Percentiles rank a stretch among this genome's conserved stretches.
Conservation (phyloP, 92 coral and sea anemone genomes). For the Porites lobata region DNA sequence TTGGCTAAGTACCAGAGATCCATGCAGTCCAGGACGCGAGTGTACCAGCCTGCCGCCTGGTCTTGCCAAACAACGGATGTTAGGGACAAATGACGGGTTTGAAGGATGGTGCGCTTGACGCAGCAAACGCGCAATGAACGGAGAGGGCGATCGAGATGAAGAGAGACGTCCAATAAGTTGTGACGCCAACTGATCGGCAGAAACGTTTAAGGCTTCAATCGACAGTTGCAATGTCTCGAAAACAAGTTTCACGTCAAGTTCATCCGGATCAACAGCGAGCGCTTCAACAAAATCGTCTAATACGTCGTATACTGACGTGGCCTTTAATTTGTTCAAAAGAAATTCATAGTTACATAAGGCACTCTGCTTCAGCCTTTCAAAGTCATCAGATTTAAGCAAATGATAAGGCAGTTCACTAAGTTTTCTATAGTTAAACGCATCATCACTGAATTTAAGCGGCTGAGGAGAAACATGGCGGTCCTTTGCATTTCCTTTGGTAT, state of each 20-base stretch:
- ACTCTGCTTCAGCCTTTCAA: constrained; percentile 82
- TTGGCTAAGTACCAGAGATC: constrained; percentile 72
- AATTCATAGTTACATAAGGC: constrained; percentile 93
- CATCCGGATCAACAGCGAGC: constrained; percentile 76
- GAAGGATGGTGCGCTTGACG: constrained; percentile 97
- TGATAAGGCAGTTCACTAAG: constrained; percentile 84
- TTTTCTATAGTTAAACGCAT: constrained; percentile 78
- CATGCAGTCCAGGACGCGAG: constrained; percentile 89
- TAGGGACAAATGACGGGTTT: constrained; percentile 86
- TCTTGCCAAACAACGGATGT: constrained; percentile 92
- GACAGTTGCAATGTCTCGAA: constrained; percentile 93
- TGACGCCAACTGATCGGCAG: constrained; percentile 91
- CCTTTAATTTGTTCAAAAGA: constrained; percentile 80
- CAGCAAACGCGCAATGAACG: constrained; percentile 85
- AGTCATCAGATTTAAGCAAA: constrained; percentile 76
- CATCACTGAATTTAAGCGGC: constrained; percentile 73
- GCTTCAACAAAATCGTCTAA: constrained; percentile 92
- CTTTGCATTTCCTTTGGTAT: constrained; percentile 76
- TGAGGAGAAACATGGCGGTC: constrained; percentile 86
- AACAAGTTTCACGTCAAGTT: constrained; percentile 87
- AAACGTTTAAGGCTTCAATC: constrained; percentile 88
- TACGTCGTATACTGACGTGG: constrained; percentile 86
- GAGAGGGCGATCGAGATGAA: constrained; percentile 89
- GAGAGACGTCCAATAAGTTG: constrained; percentile 97
- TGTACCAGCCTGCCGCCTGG: constrained; percentile 98